These are phyloP conservation scores for Antitype chi DNA, from an alignment of 2,888 invertebrate genomes.

Conservation along the genomic window DNA sequence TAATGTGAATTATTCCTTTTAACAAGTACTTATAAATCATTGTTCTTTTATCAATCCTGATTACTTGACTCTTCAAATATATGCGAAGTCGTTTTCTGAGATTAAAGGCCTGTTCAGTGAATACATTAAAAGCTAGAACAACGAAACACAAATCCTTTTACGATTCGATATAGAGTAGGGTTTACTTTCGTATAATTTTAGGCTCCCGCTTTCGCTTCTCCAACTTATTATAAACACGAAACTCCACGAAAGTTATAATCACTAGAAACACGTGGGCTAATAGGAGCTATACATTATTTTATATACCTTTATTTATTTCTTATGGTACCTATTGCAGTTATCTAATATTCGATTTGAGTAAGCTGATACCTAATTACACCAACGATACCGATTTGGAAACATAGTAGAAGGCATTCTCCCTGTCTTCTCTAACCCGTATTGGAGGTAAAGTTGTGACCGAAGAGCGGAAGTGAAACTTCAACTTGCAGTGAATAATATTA, in stretches of 20 bases:
- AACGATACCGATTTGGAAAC: background rate
- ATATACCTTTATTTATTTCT: background rate
- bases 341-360: background rate
- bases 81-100: conserved; percentile 2
- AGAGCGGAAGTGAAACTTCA: too few species aligned
- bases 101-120: conserved; percentile 19
- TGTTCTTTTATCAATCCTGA: background rate
- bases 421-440: too few species aligned
- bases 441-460: too few species aligned
- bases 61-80: conserved; percentile 14
- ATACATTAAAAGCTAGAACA: conserved; percentile 24
- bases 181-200: conserved; percentile 47
- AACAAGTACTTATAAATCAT: background rate
- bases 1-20: background rate
- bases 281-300: background rate
- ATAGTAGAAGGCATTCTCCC: too few species aligned
- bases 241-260: conserved; percentile 47
- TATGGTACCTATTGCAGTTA: background rate
- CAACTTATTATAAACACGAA: conserved; percentile 53
- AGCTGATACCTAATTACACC: background rate
- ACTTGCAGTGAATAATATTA: too few species aligned
- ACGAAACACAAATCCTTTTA: conserved; percentile 42
- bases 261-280: conserved; percentile 19
- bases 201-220: conserved; percentile 10
- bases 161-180: conserved; percentile 29